These are phyloP conservation scores for Platichthys flesus DNA, from an alignment of 2,113 vertebrate genomes.

Conservation along the genomic window DNA sequence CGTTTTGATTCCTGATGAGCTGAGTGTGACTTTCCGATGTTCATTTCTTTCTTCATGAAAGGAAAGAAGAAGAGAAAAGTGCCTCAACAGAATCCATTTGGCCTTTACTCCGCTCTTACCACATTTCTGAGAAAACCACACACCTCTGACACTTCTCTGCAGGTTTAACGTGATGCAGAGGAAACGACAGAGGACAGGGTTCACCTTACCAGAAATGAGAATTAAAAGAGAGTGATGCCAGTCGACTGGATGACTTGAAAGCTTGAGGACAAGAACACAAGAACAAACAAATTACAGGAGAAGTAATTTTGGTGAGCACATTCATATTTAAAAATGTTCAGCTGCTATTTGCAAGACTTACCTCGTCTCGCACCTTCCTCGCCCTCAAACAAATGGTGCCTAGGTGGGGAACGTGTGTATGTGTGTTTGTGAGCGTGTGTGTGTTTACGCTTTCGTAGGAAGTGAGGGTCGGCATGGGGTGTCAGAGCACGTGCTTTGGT, in stretches of 20 bases:
- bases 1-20: not conserved
- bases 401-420: not conserved
- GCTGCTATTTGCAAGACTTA: not conserved
- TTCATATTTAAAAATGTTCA: not conserved
- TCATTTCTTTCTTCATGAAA: not conserved
- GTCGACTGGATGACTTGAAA: slow-evolving; percentile 35
- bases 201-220: slow-evolving; percentile 76
- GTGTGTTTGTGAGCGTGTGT: not conserved
- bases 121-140: slow-evolving; percentile 69
- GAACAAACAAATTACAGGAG: slow-evolving; percentile 30
- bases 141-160: slow-evolving; percentile 40
- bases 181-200: slow-evolving; percentile 54
- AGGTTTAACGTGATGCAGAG: slow-evolving; percentile 32
- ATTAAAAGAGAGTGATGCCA: not conserved
- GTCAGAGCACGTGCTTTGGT: slow-evolving; percentile 31
- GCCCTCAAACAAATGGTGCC: not conserved
- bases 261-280: slow-evolving; percentile 2
- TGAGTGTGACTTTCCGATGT: not conserved
- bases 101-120: not conserved
- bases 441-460: slow-evolving; percentile 53
- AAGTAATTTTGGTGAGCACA: slow-evolving; percentile 49
- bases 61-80: slow-evolving; percentile 6
- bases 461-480: slow-evolving; percentile 63
- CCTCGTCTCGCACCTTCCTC: slow-evolving; percentile 5
- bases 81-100: slow-evolving; percentile 8